phyloP scores from a whole-genome alignment of 2,797 vertebrate species.

The Halcyon badia region DNA sequence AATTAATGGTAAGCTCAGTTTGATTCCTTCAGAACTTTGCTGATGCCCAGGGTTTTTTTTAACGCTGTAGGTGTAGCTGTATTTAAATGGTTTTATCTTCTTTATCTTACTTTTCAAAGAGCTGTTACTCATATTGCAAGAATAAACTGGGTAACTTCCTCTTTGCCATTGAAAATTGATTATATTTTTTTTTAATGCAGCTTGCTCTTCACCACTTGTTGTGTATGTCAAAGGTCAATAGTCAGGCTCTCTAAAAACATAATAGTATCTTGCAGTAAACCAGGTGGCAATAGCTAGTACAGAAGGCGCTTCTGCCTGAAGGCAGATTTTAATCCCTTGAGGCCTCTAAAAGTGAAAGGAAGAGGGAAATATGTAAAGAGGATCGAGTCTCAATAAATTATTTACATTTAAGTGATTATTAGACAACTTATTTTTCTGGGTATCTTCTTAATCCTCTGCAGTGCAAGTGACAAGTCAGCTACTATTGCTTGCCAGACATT shows the following conservation, averaged over 20 bases:
- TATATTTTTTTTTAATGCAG: not conserved
- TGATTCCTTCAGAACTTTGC: not conserved
- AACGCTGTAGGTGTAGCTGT: not conserved
- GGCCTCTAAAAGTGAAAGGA: not conserved
- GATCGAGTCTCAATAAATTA: constrained; percentile 24
- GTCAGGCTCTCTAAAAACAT: not conserved
- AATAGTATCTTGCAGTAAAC: not conserved
- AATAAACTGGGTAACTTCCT: not conserved
- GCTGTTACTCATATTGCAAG: not conserved
- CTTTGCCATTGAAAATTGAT: not conserved
- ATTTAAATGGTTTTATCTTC: not conserved
- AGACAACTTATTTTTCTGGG: not conserved
- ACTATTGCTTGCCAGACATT: not conserved
- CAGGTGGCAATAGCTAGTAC: not conserved
- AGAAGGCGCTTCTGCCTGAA: not conserved
- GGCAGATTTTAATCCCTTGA: not conserved
- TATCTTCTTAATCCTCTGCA: not conserved
- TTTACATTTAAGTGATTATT: not conserved
- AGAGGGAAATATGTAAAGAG: not conserved
- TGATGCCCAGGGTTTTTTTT: not conserved
- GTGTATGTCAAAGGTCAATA: not conserved
- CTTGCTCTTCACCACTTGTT: not conserved
- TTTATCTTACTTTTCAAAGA: not conserved
- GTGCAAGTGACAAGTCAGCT: not conserved
- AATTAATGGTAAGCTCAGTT: not conserved